Evolutionary conservation across 2,113 vertebrate species (phyloP), one percentile per base, ranked within the genome.

Genomic region (Notarius quadriscutis): DNA sequence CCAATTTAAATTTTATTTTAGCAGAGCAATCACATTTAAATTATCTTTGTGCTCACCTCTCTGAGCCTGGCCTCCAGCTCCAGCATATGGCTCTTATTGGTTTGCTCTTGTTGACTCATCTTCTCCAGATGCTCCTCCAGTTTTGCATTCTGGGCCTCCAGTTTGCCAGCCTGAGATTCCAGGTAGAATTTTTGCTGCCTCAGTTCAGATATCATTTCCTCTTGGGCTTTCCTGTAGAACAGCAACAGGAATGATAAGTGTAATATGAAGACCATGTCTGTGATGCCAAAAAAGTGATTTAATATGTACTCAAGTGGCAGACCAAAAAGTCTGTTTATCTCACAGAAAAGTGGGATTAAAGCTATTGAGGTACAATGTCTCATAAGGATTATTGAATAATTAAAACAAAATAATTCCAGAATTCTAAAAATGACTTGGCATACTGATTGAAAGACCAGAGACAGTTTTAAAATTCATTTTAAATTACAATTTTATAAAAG

Each of bases 161-260:
- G 90, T 90, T 99, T 99, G 34, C 98, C 98, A 8, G 97, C 98
- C 93, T 99, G 98, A 5, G 98, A 97, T 93, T 99, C 98, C 94
- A 99, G 93, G 93, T 99, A 99, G 94, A 99, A 99, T 93, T 99
- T 99, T 95, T 99, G 98, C 91, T 99, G 98, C 77, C 98, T 96
- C 81, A 99, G 97, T 92, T 99, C 98, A 81, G 98, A 99, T 92
- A 99, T 99, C 98, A 99, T 99, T 92, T 99, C 98, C 90, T 99
- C 98, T 91, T 99, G 98, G 88, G 98, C 97, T 97, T 99, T 99
- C 97, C 98, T 99, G 91, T 87, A 84, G 83, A 72, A 80, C 0
- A 6, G 7, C 78, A 80, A 57, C 6, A 72, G 5, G 62, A 60
- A 69, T 69, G 1, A 50, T 18, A 86, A 10, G 17, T 11, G 20